These are phyloP conservation scores for Chloropsis hardwickii DNA, from an alignment of 2,113 vertebrate species.

Conservation along the genomic window DNA sequence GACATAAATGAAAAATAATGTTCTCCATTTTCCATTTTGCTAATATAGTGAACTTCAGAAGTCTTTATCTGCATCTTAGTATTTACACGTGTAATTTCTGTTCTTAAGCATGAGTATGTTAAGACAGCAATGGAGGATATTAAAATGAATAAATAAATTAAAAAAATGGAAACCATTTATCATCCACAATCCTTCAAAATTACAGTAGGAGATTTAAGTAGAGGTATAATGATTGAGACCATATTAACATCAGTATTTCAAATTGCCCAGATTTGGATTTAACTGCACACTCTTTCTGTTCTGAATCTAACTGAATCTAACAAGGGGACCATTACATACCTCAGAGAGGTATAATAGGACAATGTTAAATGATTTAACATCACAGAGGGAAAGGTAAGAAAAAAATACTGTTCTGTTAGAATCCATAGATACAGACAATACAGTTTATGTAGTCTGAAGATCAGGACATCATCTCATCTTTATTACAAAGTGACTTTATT, in stretches of 20 bases:
- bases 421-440: not conserved
- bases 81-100: not conserved
- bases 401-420: not conserved
- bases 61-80: not conserved
- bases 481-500: not conserved
- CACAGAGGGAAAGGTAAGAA: not conserved
- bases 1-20: conserved; percentile 31
- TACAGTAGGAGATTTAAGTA: not conserved
- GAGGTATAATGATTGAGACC: not conserved
- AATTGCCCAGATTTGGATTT: conserved; percentile 2
- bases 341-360: not conserved
- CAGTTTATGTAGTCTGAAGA: not conserved
- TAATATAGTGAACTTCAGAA: not conserved
- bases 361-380: not conserved
- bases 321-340: not conserved
- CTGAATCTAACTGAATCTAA: conserved; percentile 3
- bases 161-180: not conserved
- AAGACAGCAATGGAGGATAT: not conserved
- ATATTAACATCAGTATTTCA: conserved; percentile 4
- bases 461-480: not conserved
- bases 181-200: not conserved
- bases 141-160: conserved; percentile 9
- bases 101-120: not conserved
- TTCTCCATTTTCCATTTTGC: not conserved
- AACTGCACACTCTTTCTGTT: not conserved